phyloP scores from a whole-genome alignment of 2,888 invertebrate species.

The Drosophila atripex region DNA sequence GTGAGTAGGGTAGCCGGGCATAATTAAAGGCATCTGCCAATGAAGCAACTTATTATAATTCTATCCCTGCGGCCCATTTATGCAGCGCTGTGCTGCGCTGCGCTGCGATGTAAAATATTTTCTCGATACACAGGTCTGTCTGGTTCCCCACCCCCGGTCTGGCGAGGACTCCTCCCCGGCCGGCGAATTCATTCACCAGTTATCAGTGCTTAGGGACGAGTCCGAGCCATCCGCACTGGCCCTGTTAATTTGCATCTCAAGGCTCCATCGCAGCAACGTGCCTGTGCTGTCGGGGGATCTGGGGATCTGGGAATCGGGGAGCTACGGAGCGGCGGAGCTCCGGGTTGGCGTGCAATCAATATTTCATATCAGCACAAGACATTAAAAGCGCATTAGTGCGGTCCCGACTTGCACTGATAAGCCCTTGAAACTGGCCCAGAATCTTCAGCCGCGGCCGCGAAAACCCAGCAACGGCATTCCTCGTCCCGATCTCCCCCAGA shows the following conservation, averaged over 20 bases:
- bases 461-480: not conserved
- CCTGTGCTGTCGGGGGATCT: conserved; percentile 18
- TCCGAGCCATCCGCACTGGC: conserved; percentile 14
- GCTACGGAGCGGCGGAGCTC: conserved; percentile 2
- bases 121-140: conserved; percentile 39
- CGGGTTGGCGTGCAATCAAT: conserved; percentile 77
- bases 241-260: conserved; percentile 65
- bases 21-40: conserved; percentile 76
- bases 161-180: not conserved
- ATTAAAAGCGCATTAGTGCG: conserved; percentile 84
- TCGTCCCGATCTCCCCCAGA: not conserved
- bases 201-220: conserved; percentile 32
- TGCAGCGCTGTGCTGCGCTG: conserved; percentile 26
- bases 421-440: conserved; percentile 53
- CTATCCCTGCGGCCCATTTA: conserved; percentile 75
- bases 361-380: conserved; percentile 84
- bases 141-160: conserved; percentile 14
- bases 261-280: conserved; percentile 13
- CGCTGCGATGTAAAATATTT: conserved; percentile 38
- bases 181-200: conserved; percentile 50
- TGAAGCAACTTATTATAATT: conserved; percentile 81
- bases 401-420: conserved; percentile 74
- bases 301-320: not conserved
- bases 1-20: conserved; percentile 42
- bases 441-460: not conserved